A percentile compares a stretch with the other conserved stretches of the same genome.
phyloP scores from a whole-genome alignment of 2,797 vertebrate species.

The Eulemur coronatus region DNA sequence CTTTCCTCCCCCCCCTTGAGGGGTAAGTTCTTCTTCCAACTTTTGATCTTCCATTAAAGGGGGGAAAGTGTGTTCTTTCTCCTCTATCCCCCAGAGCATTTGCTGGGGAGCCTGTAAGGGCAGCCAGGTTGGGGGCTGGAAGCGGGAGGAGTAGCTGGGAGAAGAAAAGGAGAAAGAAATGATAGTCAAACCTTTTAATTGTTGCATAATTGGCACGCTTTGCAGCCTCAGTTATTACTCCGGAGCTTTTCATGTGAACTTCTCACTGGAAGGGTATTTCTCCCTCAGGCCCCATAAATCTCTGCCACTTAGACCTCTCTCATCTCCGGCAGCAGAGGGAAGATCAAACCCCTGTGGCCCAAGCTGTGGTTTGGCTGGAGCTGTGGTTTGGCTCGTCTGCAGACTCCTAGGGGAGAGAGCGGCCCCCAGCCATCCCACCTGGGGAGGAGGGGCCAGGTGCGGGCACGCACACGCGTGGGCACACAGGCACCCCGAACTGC shows the following conservation, averaged over 20 bases:
- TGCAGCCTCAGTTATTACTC: slow-evolving; percentile 30
- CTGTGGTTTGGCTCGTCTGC: slow-evolving; percentile 68
- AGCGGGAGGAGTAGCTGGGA: neutral
- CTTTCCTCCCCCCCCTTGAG: slow-evolving; percentile 5
- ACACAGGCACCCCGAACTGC: neutral
- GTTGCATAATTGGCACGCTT: slow-evolving; percentile 41
- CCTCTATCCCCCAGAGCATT: slow-evolving; percentile 3
- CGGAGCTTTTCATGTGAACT: slow-evolving; percentile 55
- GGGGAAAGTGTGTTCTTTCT: slow-evolving; percentile 18
- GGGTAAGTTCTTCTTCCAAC: slow-evolving; percentile 29
- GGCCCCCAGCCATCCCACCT: slow-evolving; percentile 62
- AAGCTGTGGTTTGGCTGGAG: slow-evolving; percentile 72
- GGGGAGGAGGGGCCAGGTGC: slow-evolving; percentile 31
- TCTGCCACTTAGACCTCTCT: slow-evolving; percentile 70
- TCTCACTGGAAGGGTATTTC: slow-evolving; percentile 60
- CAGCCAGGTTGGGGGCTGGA: slow-evolving; percentile 12
- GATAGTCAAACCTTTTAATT: slow-evolving; percentile 58
- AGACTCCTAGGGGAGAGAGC: slow-evolving; percentile 37
- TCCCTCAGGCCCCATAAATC: slow-evolving; percentile 61
- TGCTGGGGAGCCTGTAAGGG: neutral
- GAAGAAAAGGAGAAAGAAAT: slow-evolving; percentile 46
- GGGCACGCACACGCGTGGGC: neutral
- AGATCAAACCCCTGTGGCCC: slow-evolving; percentile 58
- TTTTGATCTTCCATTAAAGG: slow-evolving; percentile 65
- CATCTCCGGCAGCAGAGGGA: slow-evolving; percentile 58